Evolutionary conservation across 2,113 vertebrate species (phyloP).

Genomic region (Oxyruncus cristatus): DNA sequence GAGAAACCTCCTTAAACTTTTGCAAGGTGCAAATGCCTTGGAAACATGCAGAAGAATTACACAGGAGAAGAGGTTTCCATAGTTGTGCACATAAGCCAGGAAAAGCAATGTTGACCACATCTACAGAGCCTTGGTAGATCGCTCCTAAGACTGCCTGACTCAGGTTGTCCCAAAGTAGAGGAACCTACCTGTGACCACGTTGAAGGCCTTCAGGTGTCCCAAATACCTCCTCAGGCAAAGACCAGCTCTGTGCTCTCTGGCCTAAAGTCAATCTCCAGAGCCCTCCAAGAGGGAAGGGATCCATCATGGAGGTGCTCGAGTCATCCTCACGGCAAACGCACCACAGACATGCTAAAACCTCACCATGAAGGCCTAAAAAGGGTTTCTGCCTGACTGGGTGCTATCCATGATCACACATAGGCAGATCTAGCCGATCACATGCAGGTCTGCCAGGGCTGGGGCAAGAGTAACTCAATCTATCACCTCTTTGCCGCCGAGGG

Average conservation of each 20-base stretch:
- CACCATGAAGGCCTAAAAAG: neutral
- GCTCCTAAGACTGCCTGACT: neutral
- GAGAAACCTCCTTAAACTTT: neutral
- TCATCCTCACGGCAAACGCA: neutral
- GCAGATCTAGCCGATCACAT: neutral
- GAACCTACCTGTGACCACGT: neutral
- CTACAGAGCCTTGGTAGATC: neutral
- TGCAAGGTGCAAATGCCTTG: neutral
- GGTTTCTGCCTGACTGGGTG: neutral
- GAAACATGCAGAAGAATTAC: neutral
- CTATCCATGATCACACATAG: neutral
- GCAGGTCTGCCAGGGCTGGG: fast-evolving
- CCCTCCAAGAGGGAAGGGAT: neutral
- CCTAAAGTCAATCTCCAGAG: neutral
- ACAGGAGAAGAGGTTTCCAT: neutral
- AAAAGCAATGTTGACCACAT: neutral
- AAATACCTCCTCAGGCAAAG: neutral
- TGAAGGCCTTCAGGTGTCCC: neutral
- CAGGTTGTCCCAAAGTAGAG: neutral
- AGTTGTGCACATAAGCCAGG: neutral
- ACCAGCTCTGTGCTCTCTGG: neutral
- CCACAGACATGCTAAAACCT: neutral
- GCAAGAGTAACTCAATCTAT: neutral
- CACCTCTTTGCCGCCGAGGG: neutral
- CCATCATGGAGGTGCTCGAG: fast-evolving